Conservation (phyloP, 2,113 vertebrate species). For the Lophochroa leadbeateri region DNA sequence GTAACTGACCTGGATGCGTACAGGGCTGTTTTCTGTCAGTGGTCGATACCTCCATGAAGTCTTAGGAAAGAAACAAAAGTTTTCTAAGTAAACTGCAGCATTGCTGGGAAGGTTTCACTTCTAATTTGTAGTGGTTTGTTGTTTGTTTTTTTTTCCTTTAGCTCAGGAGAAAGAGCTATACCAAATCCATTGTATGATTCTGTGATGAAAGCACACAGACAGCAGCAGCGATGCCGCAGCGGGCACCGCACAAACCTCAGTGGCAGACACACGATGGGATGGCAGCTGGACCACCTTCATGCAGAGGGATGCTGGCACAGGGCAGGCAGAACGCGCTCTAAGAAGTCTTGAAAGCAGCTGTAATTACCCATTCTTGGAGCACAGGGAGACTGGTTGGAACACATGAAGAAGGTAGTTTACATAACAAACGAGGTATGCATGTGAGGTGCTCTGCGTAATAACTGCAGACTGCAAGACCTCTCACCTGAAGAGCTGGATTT, state of each 20-base stretch:
- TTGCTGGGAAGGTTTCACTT: too few species aligned
- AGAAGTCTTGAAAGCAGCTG: not conserved
- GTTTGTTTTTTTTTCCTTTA: too few species aligned
- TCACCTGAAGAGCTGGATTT: not conserved
- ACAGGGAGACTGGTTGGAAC: not conserved
- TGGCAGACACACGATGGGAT: fast-evolving
- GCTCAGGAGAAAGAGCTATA: too few species aligned
- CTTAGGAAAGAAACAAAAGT: too few species aligned
- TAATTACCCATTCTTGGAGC: not conserved
- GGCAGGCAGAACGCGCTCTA: not conserved
- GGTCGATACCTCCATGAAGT: too few species aligned
- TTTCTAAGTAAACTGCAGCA: too few species aligned
- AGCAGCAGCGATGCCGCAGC: fast-evolving
- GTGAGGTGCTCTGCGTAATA: not conserved
- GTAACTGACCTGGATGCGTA: too few species aligned
- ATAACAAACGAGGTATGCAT: not conserved
- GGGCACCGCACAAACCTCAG: fast-evolving
- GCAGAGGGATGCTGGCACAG: not conserved
- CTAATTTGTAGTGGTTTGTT: too few species aligned
- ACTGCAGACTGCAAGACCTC: not conserved
- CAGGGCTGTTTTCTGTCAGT: too few species aligned
- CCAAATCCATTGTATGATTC: too few species aligned
- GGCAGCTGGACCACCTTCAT: fast-evolving
- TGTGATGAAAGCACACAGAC: fast-evolving
- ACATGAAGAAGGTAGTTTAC: slow-evolving; percentile 3